Conservation (phyloP, 2,888 invertebrate genomes). For the Andrena hattorfiana region DNA sequence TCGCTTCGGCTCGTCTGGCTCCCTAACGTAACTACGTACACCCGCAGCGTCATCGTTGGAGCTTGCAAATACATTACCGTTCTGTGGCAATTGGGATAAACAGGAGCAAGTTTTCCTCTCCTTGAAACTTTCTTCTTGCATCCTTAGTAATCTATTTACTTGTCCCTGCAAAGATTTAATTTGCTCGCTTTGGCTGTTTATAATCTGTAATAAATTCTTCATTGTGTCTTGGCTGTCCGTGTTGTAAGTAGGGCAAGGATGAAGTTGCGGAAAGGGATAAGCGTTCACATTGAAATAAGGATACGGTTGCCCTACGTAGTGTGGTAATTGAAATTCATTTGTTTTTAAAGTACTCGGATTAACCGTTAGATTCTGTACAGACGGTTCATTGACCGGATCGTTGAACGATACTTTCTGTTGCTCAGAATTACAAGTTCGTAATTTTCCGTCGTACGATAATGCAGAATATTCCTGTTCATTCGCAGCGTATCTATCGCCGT, state of each 20-base stretch:
- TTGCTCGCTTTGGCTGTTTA: slow-evolving; percentile 89
- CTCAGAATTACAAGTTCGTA: slow-evolving; percentile 11
- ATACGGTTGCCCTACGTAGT: slow-evolving; percentile 46
- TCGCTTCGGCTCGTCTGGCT: slow-evolving; percentile 36
- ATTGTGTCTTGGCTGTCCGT: slow-evolving; percentile 77
- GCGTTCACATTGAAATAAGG: slow-evolving; percentile 56
- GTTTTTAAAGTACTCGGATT: slow-evolving; percentile 33
- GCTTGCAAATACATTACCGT: slow-evolving; percentile 79
- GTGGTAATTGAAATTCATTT: slow-evolving; percentile 43
- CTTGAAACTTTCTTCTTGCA: slow-evolving; percentile 76
- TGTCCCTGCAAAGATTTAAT: slow-evolving; percentile 88
- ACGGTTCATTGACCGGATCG: slow-evolving; percentile 9
- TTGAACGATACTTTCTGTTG: slow-evolving; percentile 31
- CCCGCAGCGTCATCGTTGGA: slow-evolving; percentile 36
- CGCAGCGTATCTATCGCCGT: slow-evolving; percentile 11
- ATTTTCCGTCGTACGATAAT: slow-evolving; percentile 20
- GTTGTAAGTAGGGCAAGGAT: slow-evolving; percentile 57
- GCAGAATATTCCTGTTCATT: slow-evolving; percentile 24
- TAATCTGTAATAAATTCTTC: slow-evolving; percentile 87
- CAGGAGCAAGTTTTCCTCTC: slow-evolving; percentile 72
- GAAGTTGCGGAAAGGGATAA: slow-evolving; percentile 61
- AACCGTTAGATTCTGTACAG: slow-evolving; percentile 7
- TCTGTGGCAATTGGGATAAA: slow-evolving; percentile 71
- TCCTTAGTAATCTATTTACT: slow-evolving; percentile 87
- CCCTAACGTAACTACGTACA: slow-evolving; percentile 28